A percentile compares a stretch with the other conserved stretches of the same genome.
phyloP scores from a whole-genome alignment of 2,113 vertebrate genomes.

The Rhynchomys soricoides region DNA sequence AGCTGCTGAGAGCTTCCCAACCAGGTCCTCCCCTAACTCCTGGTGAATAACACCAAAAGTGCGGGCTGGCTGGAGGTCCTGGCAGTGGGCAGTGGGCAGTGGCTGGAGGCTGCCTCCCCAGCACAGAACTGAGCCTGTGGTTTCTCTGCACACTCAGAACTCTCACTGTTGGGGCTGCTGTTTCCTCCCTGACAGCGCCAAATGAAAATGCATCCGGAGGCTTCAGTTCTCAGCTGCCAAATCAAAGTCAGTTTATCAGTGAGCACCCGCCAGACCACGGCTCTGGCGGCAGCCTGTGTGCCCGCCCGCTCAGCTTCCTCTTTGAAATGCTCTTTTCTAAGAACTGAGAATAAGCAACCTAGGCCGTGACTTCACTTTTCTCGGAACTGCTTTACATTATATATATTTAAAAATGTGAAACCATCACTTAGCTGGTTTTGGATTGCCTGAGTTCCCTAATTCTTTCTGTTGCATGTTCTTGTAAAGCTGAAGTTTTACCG shows the following conservation, averaged over 20 bases:
- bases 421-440: constrained; percentile 67
- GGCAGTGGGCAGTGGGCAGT: neutral
- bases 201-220: constrained; percentile 35
- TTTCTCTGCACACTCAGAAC: constrained; percentile 56
- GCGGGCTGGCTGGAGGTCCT: neutral
- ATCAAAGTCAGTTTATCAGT: constrained; percentile 61
- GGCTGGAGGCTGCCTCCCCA: neutral
- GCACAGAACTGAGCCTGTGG: neutral
- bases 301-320: constrained; percentile 53
- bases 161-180: constrained; percentile 44
- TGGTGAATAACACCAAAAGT: neutral
- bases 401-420: constrained; percentile 45
- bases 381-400: constrained; percentile 82
- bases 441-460: constrained; percentile 62
- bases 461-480: constrained; percentile 71
- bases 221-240: constrained; percentile 59
- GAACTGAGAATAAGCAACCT: constrained; percentile 77
- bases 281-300: constrained; percentile 25
- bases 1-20: neutral
- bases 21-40: neutral
- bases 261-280: neutral
- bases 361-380: constrained; percentile 80
- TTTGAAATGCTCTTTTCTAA: constrained; percentile 78
- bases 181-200: constrained; percentile 63
- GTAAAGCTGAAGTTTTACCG: constrained; percentile 64